phyloP scores from a whole-genome alignment of 2,888 invertebrate genomes.

The Drosophila birchii region DNA sequence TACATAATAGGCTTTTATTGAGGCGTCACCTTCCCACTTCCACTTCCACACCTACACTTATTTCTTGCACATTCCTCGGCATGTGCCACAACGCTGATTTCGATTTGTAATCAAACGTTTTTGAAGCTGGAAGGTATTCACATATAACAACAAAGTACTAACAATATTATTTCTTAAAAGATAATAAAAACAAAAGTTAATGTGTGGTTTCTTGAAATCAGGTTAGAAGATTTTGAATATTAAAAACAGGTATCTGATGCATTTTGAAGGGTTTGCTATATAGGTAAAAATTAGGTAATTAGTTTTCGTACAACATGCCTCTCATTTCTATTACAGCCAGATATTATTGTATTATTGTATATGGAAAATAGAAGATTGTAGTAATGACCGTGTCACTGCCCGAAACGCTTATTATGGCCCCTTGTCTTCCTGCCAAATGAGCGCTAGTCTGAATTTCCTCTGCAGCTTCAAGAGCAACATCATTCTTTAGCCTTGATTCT shows the following conservation, averaged over 20 bases:
- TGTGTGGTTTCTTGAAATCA: slow-evolving; percentile 16
- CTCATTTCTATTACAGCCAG: slow-evolving; percentile 11
- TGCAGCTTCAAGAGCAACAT: slow-evolving; percentile 10
- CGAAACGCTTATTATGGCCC: slow-evolving; percentile 20
- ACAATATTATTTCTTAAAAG: slow-evolving; percentile 3
- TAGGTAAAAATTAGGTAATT: slow-evolving; percentile 5
- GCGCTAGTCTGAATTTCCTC: slow-evolving; percentile 13
- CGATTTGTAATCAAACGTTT: slow-evolving; percentile 5
- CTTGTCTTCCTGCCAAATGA: slow-evolving; percentile 19
- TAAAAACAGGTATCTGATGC: slow-evolving; percentile 17
- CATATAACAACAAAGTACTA: slow-evolving; percentile 3
- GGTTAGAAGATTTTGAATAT: slow-evolving; percentile 13
- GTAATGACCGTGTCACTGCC: slow-evolving; percentile 19
- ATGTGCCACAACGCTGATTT: slow-evolving; percentile 2
- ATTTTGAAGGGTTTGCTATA: slow-evolving; percentile 7
- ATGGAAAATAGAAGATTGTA: slow-evolving; percentile 13
- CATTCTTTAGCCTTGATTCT: slow-evolving; percentile 1
- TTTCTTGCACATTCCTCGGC: neutral
- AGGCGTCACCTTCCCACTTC: slow-evolving; percentile 1
- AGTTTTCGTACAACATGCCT: slow-evolving; percentile 10
- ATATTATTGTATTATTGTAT: slow-evolving; percentile 8
- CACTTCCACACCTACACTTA: slow-evolving; percentile 1
- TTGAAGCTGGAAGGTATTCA: slow-evolving; percentile 16
- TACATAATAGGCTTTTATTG: slow-evolving; percentile 2
- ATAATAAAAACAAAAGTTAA: slow-evolving; percentile 1